These are phyloP conservation scores for Turritopsis dohrnii DNA, from an alignment of 30 jellyfish, hydroid and myxozoan genomes.

Conservation along the genomic window DNA sequence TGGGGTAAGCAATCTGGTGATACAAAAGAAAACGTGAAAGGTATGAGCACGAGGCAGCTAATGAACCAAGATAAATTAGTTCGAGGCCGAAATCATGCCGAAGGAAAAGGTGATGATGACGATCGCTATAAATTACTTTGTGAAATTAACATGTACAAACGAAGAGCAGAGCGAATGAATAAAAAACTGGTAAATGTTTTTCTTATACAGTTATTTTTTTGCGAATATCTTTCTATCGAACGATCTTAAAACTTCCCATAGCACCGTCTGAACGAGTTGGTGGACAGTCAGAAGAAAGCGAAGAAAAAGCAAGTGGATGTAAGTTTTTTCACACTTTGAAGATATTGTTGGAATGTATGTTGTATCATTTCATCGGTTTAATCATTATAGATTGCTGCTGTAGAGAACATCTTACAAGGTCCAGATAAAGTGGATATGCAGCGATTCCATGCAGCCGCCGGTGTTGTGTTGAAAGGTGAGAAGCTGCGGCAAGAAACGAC, in stretches of 20 bases:
- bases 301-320: slow-evolving; percentile 52
- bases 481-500: slow-evolving; percentile 39
- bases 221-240: not conserved
- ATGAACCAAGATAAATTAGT: slow-evolving; percentile 67
- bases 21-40: slow-evolving; percentile 19
- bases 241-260: not conserved
- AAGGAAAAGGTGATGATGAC: slow-evolving; percentile 41
- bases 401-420: slow-evolving; percentile 68
- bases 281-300: slow-evolving; percentile 60
- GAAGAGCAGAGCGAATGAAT: slow-evolving; percentile 73
- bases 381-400: slow-evolving; percentile 42
- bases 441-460: slow-evolving; percentile 94
- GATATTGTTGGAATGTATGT: not conserved
- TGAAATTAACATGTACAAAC: slow-evolving; percentile 55
- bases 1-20: slow-evolving; percentile 88
- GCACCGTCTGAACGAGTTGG: slow-evolving; percentile 54
- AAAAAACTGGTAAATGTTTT: slow-evolving; percentile 57
- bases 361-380: too few species aligned
- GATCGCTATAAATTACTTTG: slow-evolving; percentile 47
- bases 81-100: slow-evolving; percentile 29
- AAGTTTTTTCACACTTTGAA: slow-evolving; percentile 12
- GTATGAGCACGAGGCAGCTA: slow-evolving; percentile 78
- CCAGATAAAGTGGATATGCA: slow-evolving; percentile 72
- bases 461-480: slow-evolving; percentile 59
- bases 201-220: not conserved